Percentiles rank a stretch among this genome's conserved stretches.
These are phyloP conservation scores for Rotaria magnacalcarata DNA, from an alignment of 2,888 invertebrate species.

Conservation along the genomic window DNA sequence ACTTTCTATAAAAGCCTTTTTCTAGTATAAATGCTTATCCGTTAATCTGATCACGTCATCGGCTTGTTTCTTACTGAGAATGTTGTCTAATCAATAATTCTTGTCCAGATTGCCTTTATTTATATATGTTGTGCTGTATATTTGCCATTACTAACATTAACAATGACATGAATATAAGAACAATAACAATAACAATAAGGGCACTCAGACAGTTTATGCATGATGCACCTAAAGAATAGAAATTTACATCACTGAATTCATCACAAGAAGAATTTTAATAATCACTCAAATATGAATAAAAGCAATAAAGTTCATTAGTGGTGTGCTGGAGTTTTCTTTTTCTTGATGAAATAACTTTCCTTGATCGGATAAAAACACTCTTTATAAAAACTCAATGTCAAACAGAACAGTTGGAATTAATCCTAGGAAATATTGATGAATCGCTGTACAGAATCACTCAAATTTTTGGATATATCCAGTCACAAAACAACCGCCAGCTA, in stretches of 20 bases:
- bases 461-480: neutral
- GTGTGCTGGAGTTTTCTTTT: neutral
- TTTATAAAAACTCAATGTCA: neutral
- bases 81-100: neutral
- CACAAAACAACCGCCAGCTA: neutral
- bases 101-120: conserved; percentile 10
- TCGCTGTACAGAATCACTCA: neutral
- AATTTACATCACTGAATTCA: neutral
- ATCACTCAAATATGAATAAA: neutral
- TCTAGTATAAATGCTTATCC: neutral
- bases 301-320: neutral
- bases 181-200: neutral
- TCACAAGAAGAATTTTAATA: neutral
- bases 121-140: neutral
- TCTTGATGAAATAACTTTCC: neutral
- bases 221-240: neutral
- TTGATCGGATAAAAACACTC: neutral
- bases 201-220: neutral
- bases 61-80: neutral
- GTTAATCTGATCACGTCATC: neutral
- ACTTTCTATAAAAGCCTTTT: neutral
- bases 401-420: neutral
- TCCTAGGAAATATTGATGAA: neutral
- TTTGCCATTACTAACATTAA: neutral
- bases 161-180: neutral